Percentiles rank a stretch among this genome's conserved stretches.
Evolutionary conservation across 2,888 invertebrate genomes (phyloP).

Genomic region (Amphipyra tragopoginis): DNA sequence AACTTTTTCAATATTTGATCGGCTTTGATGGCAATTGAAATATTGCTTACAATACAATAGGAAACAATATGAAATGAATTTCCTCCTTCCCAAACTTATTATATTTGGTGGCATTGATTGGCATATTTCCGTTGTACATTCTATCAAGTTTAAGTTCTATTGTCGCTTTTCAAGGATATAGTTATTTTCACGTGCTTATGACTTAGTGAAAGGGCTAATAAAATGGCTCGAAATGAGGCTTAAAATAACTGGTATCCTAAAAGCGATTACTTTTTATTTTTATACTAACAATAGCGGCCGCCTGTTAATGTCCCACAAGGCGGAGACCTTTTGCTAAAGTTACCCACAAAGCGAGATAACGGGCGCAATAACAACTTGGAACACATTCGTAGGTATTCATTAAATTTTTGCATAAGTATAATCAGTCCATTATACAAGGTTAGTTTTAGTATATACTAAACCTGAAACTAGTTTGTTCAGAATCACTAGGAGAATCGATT

Average conservation of each 20-base stretch:
- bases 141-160: background rate
- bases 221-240: constrained; percentile 32
- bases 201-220: background rate
- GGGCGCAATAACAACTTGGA: constrained; percentile 26
- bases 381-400: constrained; percentile 29
- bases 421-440: no score
- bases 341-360: constrained; percentile 44
- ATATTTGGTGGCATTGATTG: background rate
- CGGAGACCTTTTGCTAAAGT: constrained; percentile 39
- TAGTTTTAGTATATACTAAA: no score
- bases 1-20: constrained; percentile 35
- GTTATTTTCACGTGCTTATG: constrained; percentile 1
- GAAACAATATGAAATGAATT: constrained; percentile 20
- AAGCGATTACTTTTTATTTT: constrained; percentile 54
- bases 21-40: constrained; percentile 32
- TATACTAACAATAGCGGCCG: constrained; percentile 44
- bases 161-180: background rate
- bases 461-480: no score
- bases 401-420: no score
- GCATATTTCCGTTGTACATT: background rate
- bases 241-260: constrained; percentile 29
- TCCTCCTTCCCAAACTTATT: constrained; percentile 3
- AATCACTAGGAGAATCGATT: no score
- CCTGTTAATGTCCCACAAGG: constrained; percentile 40
- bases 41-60: constrained; percentile 24